Evolutionary conservation across 2,113 vertebrate species (phyloP).

Genomic region (Scolopax mira): DNA sequence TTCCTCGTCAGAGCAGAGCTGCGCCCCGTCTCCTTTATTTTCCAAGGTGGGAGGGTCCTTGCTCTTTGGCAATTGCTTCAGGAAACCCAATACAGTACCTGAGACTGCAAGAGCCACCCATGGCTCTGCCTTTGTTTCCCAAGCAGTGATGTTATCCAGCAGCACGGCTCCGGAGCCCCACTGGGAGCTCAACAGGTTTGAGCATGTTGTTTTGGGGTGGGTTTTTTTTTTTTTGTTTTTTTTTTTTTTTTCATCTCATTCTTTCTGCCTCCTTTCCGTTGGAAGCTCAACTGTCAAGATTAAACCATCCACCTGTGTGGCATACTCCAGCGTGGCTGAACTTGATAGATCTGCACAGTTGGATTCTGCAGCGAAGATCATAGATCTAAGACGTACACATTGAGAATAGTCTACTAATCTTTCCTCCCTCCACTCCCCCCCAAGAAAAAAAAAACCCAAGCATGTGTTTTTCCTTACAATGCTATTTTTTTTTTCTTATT

Average conservation of each 20-base stretch:
- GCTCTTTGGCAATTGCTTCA: background rate
- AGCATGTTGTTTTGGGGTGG: background rate
- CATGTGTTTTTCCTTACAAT: constrained; percentile 30
- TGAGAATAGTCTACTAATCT: constrained; percentile 37
- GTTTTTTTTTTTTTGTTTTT: too few species aligned
- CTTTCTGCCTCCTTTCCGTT: constrained; percentile 54
- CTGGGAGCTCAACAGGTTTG: constrained; percentile 41
- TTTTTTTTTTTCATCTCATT: constrained; percentile 45
- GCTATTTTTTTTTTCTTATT: background rate
- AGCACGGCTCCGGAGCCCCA: background rate
- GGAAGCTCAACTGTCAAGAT: constrained; percentile 64
- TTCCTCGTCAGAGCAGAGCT: background rate
- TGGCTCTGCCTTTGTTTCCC: background rate
- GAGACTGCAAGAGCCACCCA: background rate
- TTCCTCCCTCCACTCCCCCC: background rate
- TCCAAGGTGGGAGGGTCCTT: background rate
- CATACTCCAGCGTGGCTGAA: constrained; percentile 64
- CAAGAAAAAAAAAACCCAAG: background rate
- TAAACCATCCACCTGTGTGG: constrained; percentile 73
- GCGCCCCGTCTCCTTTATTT: background rate
- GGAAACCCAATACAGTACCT: background rate
- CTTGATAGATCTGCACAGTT: constrained; percentile 64
- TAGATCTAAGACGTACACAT: background rate
- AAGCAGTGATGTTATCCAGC: background rate
- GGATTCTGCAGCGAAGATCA: constrained; percentile 54